Evolutionary conservation across 2,113 vertebrate genomes (phyloP).

Genomic region (Synchiropus splendidus): DNA sequence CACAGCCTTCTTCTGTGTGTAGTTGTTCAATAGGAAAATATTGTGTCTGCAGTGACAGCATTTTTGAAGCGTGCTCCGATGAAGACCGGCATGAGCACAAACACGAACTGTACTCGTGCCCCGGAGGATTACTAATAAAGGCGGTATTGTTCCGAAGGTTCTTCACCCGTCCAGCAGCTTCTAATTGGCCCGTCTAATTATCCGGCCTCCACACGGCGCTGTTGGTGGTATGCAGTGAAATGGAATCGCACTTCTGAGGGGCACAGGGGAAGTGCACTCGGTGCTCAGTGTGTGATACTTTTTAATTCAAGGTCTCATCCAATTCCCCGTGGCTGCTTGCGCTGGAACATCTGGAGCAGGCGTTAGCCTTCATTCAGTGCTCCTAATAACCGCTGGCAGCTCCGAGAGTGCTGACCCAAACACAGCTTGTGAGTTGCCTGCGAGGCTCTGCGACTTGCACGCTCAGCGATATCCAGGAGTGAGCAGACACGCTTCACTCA

Average conservation of each 20-base stretch:
- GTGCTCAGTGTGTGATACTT: conserved; percentile 47
- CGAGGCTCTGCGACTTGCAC: conserved; percentile 3
- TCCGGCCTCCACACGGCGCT: conserved; percentile 31
- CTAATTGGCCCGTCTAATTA: conserved; percentile 59
- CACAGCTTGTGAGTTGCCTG: conserved; percentile 8
- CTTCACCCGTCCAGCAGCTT: conserved; percentile 35
- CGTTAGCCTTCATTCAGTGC: conserved; percentile 34
- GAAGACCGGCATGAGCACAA: neutral
- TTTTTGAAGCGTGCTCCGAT: conserved; percentile 9
- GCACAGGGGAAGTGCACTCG: conserved; percentile 44
- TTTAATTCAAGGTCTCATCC: conserved; percentile 66
- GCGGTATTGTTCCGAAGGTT: conserved; percentile 45
- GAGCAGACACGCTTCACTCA: conserved; percentile 8
- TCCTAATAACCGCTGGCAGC: conserved; percentile 46
- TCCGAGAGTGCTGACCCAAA: conserved; percentile 14
- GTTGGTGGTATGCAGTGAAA: conserved; percentile 61
- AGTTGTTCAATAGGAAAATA: too few relatives aligned
- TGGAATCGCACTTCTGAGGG: conserved; percentile 52
- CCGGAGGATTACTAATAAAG: conserved; percentile 46
- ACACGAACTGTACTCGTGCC: neutral
- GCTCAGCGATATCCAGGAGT: neutral
- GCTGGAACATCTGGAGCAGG: conserved; percentile 59
- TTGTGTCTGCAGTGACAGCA: conserved; percentile 3
- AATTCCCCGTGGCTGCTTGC: conserved; percentile 44
- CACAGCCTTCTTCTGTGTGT: too few relatives aligned